Percentiles rank a stretch among this genome's conserved stretches.
Evolutionary conservation across 1,140 invertebrate species (phyloP).

Genomic region (Sminthurides bifidus): DNA sequence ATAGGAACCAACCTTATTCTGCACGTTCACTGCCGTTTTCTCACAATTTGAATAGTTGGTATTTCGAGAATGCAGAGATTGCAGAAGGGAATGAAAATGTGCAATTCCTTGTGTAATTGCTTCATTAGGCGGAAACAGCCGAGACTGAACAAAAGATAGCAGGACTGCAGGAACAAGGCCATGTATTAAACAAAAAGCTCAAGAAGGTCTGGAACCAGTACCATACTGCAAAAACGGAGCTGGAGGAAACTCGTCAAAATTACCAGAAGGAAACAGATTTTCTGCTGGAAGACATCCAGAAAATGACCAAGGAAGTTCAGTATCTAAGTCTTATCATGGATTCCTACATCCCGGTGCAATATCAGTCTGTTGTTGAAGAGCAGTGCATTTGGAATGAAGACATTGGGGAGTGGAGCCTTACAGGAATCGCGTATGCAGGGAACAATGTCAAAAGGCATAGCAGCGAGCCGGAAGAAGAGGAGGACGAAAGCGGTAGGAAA

Average conservation of each 20-base stretch:
- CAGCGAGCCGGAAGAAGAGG: conserved; percentile 9
- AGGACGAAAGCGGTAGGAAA: conserved; percentile 2
- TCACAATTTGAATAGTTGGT: not conserved
- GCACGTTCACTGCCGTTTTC: not conserved
- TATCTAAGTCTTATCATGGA: conserved; percentile 70
- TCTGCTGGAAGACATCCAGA: conserved; percentile 78
- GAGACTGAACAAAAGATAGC: conserved; percentile 95
- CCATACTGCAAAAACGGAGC: conserved; percentile 69
- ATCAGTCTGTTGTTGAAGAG: conserved; percentile 44
- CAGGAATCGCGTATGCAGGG: conserved; percentile 95
- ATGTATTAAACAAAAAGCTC: conserved; percentile 82
- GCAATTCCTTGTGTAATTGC: conserved; percentile 19
- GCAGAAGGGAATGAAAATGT: not conserved
- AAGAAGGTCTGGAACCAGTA: conserved; percentile 73
- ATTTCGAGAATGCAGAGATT: not conserved
- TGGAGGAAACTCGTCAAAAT: conserved; percentile 80
- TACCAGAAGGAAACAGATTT: conserved; percentile 94
- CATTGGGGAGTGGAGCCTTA: conserved; percentile 95
- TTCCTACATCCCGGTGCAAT: conserved; percentile 83
- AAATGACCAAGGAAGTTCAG: conserved; percentile 79
- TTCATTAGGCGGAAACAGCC: conserved; percentile 63
- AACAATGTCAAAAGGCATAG: conserved; percentile 74
- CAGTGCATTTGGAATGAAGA: conserved; percentile 51
- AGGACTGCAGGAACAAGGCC: conserved; percentile 82
- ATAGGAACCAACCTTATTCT: not conserved